A percentile compares a stretch with the other conserved stretches of the same genome.
These are phyloP conservation scores for Arbacia lixula DNA, from an alignment of 53 echinoderm and acorn worm species.

Conservation along the genomic window DNA sequence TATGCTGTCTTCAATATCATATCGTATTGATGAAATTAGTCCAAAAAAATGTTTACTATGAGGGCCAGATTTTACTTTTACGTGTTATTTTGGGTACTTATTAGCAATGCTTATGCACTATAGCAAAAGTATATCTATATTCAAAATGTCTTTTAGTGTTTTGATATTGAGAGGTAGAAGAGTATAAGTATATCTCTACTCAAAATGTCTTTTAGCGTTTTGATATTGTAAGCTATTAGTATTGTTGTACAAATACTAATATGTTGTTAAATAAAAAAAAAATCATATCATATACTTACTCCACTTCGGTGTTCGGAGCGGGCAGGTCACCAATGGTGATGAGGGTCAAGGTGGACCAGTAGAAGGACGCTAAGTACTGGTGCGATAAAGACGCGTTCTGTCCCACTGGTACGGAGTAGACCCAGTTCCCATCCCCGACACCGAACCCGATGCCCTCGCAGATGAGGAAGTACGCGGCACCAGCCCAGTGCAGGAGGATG, in stretches of 20 bases:
- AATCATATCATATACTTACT: constrained; percentile 68
- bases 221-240: too few species aligned
- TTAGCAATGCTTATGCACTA: too few species aligned
- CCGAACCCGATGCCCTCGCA: constrained; percentile 69
- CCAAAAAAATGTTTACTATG: too few species aligned
- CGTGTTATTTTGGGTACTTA: too few species aligned
- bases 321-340: constrained; percentile 94
- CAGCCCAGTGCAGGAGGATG: constrained; percentile 89
- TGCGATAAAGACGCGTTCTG: constrained; percentile 62
- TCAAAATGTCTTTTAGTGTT: too few species aligned
- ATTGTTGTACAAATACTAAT: constrained; percentile 40
- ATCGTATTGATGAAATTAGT: too few species aligned
- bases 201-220: too few species aligned
- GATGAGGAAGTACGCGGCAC: constrained; percentile 75
- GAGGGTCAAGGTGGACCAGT: constrained; percentile 90
- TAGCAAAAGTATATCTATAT: too few species aligned
- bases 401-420: constrained; percentile 62
- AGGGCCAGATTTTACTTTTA: too few species aligned
- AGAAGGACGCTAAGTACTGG: constrained; percentile 85
- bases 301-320: constrained; percentile 65
- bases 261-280: background rate
- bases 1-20: too few species aligned
- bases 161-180: too few species aligned
- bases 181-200: too few species aligned
- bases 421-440: constrained; percentile 59